A percentile compares a stretch with the other conserved stretches of the same genome.
These are phyloP conservation scores for Plumapathes pennacea DNA, from an alignment of 92 coral and sea anemone species.

Conservation along the genomic window DNA sequence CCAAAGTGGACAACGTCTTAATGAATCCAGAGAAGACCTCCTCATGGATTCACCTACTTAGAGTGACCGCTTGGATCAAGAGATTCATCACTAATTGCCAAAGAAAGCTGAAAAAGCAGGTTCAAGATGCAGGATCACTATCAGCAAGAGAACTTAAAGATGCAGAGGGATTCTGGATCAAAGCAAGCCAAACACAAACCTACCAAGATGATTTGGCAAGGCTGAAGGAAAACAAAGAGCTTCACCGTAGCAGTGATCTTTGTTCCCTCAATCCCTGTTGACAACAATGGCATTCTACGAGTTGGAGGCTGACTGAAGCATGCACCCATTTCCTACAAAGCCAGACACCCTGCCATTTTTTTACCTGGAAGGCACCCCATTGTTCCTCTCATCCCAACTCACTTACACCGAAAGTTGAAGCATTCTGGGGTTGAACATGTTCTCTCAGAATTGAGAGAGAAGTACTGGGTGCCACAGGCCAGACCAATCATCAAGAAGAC, in stretches of 20 bases:
- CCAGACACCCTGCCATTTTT: constrained; percentile 11
- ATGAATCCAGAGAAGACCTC: constrained; percentile 19
- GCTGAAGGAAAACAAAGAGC: constrained; percentile 18
- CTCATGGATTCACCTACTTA: constrained; percentile 7
- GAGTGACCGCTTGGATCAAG: constrained; percentile 22
- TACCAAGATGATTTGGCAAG: constrained; percentile 7
- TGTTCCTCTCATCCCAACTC: background rate
- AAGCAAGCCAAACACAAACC: constrained; percentile 22
- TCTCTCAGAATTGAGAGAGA: constrained; percentile 5
- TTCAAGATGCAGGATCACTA: background rate
- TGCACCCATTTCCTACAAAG: constrained; percentile 25
- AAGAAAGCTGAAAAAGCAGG: background rate
- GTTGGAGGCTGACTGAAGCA: constrained; percentile 37
- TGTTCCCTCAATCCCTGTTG: constrained; percentile 27
- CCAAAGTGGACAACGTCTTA: constrained; percentile 2
- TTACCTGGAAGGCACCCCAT: background rate
- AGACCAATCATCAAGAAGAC: constrained; percentile 10
- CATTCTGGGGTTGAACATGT: constrained; percentile 7
- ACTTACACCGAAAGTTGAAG: background rate
- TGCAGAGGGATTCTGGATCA: constrained; percentile 23
- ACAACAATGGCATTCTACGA: constrained; percentile 17
- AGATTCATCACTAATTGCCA: constrained; percentile 19
- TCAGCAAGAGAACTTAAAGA: constrained; percentile 6
- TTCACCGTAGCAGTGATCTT: constrained; percentile 17
- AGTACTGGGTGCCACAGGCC: constrained; percentile 10